Evolutionary conservation across 2,797 vertebrate species (phyloP).

Genomic region (Ptychadena robeensis): DNA sequence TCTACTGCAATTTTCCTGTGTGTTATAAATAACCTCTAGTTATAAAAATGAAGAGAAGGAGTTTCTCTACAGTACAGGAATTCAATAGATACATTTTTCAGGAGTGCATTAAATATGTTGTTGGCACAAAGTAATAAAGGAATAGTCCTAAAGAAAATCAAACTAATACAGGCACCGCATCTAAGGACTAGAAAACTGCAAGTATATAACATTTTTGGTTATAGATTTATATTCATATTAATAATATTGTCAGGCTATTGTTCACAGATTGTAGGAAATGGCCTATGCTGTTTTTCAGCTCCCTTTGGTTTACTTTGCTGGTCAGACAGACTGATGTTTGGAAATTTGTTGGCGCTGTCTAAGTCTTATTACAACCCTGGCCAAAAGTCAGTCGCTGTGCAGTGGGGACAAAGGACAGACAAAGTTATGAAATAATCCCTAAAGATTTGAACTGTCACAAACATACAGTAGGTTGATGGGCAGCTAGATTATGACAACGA

Average conservation of each 20-base stretch:
- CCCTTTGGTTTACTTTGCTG: constrained; percentile 9
- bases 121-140: no score
- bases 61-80: no score
- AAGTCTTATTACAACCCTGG: neutral
- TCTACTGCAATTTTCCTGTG: no score
- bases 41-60: no score
- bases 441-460: neutral
- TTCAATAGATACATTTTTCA: no score
- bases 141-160: no score
- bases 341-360: neutral
- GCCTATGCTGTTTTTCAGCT: neutral
- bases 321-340: neutral
- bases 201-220: no score
- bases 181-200: no score
- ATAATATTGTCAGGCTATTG: neutral
- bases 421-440: neutral
- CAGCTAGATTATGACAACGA: neutral
- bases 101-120: no score
- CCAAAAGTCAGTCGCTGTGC: neutral
- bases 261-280: neutral
- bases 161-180: no score
- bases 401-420: constrained; percentile 14
- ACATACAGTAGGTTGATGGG: neutral
- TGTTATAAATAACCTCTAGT: no score
- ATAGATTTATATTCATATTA: no score